These are phyloP conservation scores for Drosophila pseudotalamancana DNA, from an alignment of 2,888 invertebrate species.

Conservation along the genomic window DNA sequence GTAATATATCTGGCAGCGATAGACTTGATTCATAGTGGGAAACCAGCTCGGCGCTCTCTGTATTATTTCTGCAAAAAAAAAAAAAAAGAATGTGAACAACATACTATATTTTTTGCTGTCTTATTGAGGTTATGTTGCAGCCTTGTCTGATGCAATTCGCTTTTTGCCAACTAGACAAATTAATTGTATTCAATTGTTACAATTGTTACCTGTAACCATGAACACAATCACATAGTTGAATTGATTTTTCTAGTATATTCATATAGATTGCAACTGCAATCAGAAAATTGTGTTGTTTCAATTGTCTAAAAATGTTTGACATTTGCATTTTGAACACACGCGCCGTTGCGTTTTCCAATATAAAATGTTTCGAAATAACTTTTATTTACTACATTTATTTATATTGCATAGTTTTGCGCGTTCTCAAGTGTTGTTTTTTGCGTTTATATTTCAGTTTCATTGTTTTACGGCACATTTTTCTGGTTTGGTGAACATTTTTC, in stretches of 20 bases:
- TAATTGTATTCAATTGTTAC: neutral
- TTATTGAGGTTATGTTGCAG: conserved; percentile 19
- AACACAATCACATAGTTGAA: conserved; percentile 82
- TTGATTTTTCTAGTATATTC: conserved; percentile 81
- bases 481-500: conserved; percentile 45
- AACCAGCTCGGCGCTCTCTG: conserved; percentile 84
- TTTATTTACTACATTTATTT: conserved; percentile 34
- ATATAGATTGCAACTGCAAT: conserved; percentile 72
- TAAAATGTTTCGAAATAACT: conserved; percentile 13
- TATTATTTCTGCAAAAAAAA: conserved; percentile 73
- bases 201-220: conserved; percentile 80
- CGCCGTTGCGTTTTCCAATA: conserved; percentile 23
- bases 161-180: conserved; percentile 32
- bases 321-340: conserved; percentile 73
- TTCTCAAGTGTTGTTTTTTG: conserved; percentile 52
- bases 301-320: conserved; percentile 57
- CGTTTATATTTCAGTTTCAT: conserved; percentile 59
- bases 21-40: conserved; percentile 87
- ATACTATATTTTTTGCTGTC: conserved; percentile 1
- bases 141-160: conserved; percentile 58
- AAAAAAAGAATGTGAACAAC: neutral
- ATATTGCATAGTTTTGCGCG: conserved; percentile 53
- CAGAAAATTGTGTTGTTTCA: conserved; percentile 69
- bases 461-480: conserved; percentile 59
- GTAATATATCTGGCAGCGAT: conserved; percentile 93